Evolutionary conservation across 2,113 vertebrate species (phyloP).

Genomic region (Alethe diademata): DNA sequence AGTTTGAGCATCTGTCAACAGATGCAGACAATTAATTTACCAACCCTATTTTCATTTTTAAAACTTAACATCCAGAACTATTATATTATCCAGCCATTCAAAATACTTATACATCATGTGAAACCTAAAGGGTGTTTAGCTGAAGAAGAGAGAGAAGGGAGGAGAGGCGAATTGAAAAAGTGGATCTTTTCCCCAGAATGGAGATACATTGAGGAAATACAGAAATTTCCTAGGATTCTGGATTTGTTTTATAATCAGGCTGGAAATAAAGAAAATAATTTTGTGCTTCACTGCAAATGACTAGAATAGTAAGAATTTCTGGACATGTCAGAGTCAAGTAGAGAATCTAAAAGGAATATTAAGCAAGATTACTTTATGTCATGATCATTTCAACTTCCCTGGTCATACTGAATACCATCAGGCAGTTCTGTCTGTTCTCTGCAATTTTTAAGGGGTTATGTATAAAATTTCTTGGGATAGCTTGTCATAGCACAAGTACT

Average conservation of each 20-base stretch:
- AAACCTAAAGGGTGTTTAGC: neutral
- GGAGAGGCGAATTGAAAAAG: neutral
- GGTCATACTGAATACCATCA: neutral
- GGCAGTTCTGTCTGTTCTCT: neutral
- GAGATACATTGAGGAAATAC: neutral
- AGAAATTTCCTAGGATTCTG: neutral
- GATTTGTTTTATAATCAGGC: neutral
- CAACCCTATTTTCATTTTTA: neutral
- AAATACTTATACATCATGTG: neutral
- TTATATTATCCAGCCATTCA: neutral
- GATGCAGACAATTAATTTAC: neutral
- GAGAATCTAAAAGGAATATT: neutral
- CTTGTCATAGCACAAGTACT: neutral
- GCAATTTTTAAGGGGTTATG: neutral
- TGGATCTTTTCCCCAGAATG: neutral
- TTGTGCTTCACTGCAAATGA: neutral
- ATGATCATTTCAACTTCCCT: neutral
- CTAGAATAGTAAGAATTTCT: neutral
- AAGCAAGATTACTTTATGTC: neutral
- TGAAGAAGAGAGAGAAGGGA: neutral
- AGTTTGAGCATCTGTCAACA: neutral
- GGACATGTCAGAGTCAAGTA: neutral
- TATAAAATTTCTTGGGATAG: neutral
- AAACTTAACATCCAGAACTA: neutral
- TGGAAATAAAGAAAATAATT: neutral